Percentiles rank a stretch among this genome's conserved stretches.
phyloP scores from a whole-genome alignment of 2,113 vertebrate genomes.

The Pycnonotus jocosus region DNA sequence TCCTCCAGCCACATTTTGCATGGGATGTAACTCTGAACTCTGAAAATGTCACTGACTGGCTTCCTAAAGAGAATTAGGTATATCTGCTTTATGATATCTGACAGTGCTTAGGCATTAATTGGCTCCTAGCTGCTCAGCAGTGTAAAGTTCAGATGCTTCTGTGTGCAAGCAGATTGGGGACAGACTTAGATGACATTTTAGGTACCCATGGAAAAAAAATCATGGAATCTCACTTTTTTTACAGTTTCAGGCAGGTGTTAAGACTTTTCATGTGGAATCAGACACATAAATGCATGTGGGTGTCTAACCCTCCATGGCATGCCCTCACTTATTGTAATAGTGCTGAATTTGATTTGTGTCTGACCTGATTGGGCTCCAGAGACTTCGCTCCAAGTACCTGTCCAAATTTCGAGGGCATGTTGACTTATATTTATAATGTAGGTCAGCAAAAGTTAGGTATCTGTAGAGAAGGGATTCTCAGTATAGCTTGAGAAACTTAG shows the following conservation, averaged over 20 bases:
- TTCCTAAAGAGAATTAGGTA: neutral
- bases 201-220: neutral
- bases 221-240: neutral
- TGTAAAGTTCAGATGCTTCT: slow-evolving; percentile 1
- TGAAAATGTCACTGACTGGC: slow-evolving; percentile 22
- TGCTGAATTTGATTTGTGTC: neutral
- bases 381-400: neutral
- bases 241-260: neutral
- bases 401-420: neutral
- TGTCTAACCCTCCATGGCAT: neutral
- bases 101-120: slow-evolving; percentile 28
- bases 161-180: neutral
- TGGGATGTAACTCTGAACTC: neutral
- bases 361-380: neutral
- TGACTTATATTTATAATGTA: neutral
- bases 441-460: neutral
- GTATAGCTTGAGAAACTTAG: neutral
- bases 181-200: neutral
- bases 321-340: neutral
- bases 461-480: neutral
- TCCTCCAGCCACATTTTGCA: slow-evolving; percentile 6
- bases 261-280: neutral
- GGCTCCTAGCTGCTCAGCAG: neutral
- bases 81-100: slow-evolving; percentile 18
- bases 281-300: neutral